Evolutionary conservation across 2,888 invertebrate genomes (phyloP), one percentile per base, ranked within the genome.

Genomic region (Tachina lurida): DNA sequence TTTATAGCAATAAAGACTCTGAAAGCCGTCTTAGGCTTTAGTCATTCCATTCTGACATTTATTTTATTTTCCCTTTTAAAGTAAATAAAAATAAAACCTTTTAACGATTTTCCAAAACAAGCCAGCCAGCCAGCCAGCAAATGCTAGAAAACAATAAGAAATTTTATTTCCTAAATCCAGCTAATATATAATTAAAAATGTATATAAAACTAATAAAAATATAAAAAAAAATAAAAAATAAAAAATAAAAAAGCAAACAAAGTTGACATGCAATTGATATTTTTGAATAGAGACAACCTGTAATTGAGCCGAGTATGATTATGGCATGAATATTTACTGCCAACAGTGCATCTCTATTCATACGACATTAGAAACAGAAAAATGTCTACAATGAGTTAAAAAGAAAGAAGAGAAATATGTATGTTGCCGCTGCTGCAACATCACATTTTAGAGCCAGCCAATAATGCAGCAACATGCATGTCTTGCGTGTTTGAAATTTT

Each of bases 181-280:
- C 31, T 31, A 31, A 31, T 31, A 31, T 31, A 31, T 31, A 31
- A 31, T 31, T 31, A 31, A 31, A 31, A 31, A 31, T 31, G 31
- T 31, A 31, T 31, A 7, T 58, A 58, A 49, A 49, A 49, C n/a
- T 15, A 49, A 49, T 8, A 49, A n/a, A 7, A 49, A 49, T 15
- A 13, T 63, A 19, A 31, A 17, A 17, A 31, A 22, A 41, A 10
- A 58, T 31, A 47, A 60, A 22, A 1, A 22, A 22, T 22, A 22
- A 22, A 22, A 22, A 22, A 22, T 22, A 22, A 22, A 31, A 58
- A 77, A 73, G 58, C 54, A 71, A 76, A 71, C 45, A 60, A 76
- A 62, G 39, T 75, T 78, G 74, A 82, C 85, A 85, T 82, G 85
- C 82, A 71, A 78, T 85, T 74, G 81, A 85, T 84, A 77, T 49